Conservation (phyloP, 2,797 vertebrate species). For the Chrysocyon brachyurus region DNA sequence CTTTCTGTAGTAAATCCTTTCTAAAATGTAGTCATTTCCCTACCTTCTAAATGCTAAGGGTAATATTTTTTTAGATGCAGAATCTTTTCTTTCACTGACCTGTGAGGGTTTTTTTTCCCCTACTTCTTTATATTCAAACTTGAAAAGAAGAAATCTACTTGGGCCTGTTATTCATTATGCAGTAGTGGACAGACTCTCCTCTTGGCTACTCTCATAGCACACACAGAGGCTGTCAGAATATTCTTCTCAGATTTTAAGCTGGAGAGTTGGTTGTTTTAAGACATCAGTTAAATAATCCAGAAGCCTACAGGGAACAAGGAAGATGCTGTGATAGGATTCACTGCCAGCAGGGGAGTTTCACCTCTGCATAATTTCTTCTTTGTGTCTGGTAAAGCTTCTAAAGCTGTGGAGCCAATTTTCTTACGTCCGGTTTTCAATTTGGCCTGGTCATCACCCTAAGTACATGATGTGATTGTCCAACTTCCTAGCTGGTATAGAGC, state of each 20-base stretch:
- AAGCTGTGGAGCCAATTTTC: background rate
- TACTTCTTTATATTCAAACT: background rate
- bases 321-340: background rate
- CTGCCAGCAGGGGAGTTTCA: constrained; percentile 41
- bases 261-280: constrained; percentile 5
- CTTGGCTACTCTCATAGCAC: background rate
- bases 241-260: constrained; percentile 1
- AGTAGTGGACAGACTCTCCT: background rate
- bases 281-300: constrained; percentile 49
- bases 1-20: constrained; percentile 39
- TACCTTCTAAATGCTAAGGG: background rate
- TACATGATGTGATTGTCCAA: background rate
- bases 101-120: background rate
- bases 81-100: constrained; percentile 33
- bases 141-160: constrained; percentile 10
- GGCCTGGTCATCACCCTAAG: constrained; percentile 35
- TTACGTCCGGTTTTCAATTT: constrained; percentile 32
- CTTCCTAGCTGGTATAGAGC: background rate
- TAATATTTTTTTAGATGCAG: background rate
- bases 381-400: constrained; percentile 56
- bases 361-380: constrained; percentile 61
- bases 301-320: constrained; percentile 35
- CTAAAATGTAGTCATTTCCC: background rate
- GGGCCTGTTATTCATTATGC: background rate
- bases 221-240: background rate